Evolutionary conservation across 1,140 invertebrate genomes (phyloP).

Genomic region (Armadillidium nasatum): DNA sequence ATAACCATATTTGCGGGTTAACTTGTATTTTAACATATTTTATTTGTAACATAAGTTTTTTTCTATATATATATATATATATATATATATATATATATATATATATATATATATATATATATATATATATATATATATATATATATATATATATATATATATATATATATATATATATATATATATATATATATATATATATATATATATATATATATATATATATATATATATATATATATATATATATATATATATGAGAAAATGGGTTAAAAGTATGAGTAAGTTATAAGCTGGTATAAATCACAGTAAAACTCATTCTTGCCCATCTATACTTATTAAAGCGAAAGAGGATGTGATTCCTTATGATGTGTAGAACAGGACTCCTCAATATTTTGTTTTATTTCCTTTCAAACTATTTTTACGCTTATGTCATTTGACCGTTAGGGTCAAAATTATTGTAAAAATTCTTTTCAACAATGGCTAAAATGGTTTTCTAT

Average conservation of each 20-base stretch:
- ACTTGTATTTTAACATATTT: too few species aligned
- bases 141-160: constrained; percentile 7
- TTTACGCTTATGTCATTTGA: neutral
- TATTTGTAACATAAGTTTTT: too few species aligned
- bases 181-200: constrained; percentile 4
- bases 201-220: neutral
- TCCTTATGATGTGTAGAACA: constrained; percentile 7
- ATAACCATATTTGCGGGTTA: too few species aligned
- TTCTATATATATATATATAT: too few species aligned
- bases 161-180: constrained; percentile 13
- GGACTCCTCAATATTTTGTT: neutral
- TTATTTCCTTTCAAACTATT: neutral
- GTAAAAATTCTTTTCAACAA: too few species aligned
- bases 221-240: neutral
- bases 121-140: too few species aligned
- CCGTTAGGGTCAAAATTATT: neutral
- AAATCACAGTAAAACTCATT: constrained; percentile 8
- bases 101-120: too few species aligned
- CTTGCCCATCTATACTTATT: constrained; percentile 6
- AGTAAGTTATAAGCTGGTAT: constrained; percentile 11
- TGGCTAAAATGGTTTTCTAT: too few species aligned
- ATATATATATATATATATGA: neutral
- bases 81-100: too few species aligned
- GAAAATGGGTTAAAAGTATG: neutral
- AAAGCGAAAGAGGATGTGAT: neutral